Evolutionary conservation across 2,797 vertebrate genomes (phyloP).

Genomic region (Odontamblyopus lacepedii): DNA sequence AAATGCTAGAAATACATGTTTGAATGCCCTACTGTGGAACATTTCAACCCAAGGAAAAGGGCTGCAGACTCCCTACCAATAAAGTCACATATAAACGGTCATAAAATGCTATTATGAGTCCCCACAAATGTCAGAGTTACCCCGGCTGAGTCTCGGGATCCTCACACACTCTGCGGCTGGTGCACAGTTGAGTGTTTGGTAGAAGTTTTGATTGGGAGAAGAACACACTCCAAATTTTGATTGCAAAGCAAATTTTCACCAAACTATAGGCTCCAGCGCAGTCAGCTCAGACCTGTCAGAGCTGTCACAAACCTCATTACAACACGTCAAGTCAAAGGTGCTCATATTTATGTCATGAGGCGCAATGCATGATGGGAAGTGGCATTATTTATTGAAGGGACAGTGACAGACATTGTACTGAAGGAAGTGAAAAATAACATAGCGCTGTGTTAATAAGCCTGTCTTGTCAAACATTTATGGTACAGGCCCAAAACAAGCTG

Average conservation of each 20-base stretch:
- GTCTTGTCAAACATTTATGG: slow-evolving; percentile 75
- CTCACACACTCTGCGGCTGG: not conserved
- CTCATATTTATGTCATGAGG: slow-evolving; percentile 68
- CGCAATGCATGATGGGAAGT: slow-evolving; percentile 46
- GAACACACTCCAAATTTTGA: slow-evolving; percentile 44
- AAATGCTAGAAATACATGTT: not conserved
- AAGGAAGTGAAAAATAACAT: slow-evolving; percentile 64
- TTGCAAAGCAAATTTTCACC: slow-evolving; percentile 43
- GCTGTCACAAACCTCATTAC: slow-evolving; percentile 70
- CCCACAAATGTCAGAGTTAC: too few relatives aligned
- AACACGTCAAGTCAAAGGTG: slow-evolving; percentile 65
- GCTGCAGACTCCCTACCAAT: too few relatives aligned
- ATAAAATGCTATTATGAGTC: not conserved
- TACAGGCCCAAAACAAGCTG: slow-evolving; percentile 65
- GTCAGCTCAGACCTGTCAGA: slow-evolving; percentile 59
- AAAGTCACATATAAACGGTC: not conserved
- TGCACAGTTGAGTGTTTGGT: slow-evolving; percentile 23
- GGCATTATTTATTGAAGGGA: slow-evolving; percentile 71
- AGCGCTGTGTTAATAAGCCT: slow-evolving; percentile 63
- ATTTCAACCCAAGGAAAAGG: not conserved
- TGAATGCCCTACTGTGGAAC: not conserved
- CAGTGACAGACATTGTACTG: slow-evolving; percentile 65
- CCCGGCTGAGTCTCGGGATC: not conserved
- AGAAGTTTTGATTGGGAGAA: slow-evolving; percentile 38
- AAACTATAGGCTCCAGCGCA: slow-evolving; percentile 49